Percentiles rank a stretch among this genome's conserved stretches.
These are phyloP conservation scores for Camponotus vicinus DNA, from an alignment of 1,140 invertebrate species.

Conservation along the genomic window DNA sequence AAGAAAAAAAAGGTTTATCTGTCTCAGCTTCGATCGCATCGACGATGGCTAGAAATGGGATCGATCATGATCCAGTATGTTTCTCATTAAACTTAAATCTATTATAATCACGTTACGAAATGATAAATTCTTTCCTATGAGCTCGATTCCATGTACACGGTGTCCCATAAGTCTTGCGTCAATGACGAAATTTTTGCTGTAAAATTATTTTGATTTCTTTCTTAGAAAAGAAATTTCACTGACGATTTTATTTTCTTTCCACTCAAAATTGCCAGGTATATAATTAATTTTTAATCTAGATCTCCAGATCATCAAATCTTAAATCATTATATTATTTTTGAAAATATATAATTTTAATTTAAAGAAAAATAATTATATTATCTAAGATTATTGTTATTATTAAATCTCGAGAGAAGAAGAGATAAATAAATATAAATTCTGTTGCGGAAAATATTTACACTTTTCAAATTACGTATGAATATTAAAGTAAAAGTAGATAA, in stretches of 20 bases:
- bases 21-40: constrained; percentile 7
- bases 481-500: background rate
- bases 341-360: too few species aligned
- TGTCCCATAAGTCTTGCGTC: constrained; percentile 2
- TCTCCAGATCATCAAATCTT: background rate
- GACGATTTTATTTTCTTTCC: background rate
- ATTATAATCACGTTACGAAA: constrained; percentile 49
- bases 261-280: background rate
- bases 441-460: background rate
- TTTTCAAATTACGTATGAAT: background rate
- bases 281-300: background rate
- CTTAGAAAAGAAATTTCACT: background rate
- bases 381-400: constrained; percentile 1
- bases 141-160: constrained; percentile 40
- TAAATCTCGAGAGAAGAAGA: background rate
- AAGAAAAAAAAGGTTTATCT: background rate
- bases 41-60: constrained; percentile 10
- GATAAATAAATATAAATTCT: background rate
- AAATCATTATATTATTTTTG: background rate
- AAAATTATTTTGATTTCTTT: background rate
- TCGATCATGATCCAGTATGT: constrained; percentile 31
- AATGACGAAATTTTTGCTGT: background rate
- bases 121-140: constrained; percentile 16
- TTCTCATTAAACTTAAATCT: constrained; percentile 55
- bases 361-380: background rate